Conservation (phyloP, 2,888 invertebrate species). For the Troides helena region DNA sequence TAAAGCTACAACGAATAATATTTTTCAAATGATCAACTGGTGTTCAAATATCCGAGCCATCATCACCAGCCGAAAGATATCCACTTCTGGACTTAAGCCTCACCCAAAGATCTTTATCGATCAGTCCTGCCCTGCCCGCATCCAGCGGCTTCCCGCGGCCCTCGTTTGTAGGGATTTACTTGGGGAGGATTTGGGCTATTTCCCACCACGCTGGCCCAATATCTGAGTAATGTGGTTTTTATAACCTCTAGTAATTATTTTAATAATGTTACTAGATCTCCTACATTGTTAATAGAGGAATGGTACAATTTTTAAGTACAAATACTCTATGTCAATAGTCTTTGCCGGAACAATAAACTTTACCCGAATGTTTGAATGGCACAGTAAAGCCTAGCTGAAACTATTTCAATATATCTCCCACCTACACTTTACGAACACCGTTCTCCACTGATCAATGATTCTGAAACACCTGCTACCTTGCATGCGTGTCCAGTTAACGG, state of each 20-base stretch:
- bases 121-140: too few species aligned
- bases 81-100: too few species aligned
- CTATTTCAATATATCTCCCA: slow-evolving; percentile 32
- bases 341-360: slow-evolving; percentile 23
- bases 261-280: not conserved
- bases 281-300: not conserved
- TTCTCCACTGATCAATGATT: slow-evolving; percentile 32
- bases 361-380: slow-evolving; percentile 26
- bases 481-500: slow-evolving; percentile 32
- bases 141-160: too few species aligned
- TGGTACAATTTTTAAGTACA: not conserved
- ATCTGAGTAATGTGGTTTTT: too few species aligned
- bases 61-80: too few species aligned
- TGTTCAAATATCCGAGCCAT: too few species aligned
- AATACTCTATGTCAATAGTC: slow-evolving; percentile 6
- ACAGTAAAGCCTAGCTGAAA: slow-evolving; percentile 30
- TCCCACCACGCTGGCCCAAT: too few species aligned
- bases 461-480: slow-evolving; percentile 31
- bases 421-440: slow-evolving; percentile 31
- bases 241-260: not conserved
- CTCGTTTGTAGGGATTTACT: too few species aligned
- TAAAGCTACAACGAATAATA: not conserved
- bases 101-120: too few species aligned
- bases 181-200: too few species aligned
- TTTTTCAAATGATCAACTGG: too few species aligned